A percentile compares a stretch with the other conserved stretches of the same genome.
Evolutionary conservation across 2,113 vertebrate species (phyloP).

Genomic region (Arvicanthis niloticus): DNA sequence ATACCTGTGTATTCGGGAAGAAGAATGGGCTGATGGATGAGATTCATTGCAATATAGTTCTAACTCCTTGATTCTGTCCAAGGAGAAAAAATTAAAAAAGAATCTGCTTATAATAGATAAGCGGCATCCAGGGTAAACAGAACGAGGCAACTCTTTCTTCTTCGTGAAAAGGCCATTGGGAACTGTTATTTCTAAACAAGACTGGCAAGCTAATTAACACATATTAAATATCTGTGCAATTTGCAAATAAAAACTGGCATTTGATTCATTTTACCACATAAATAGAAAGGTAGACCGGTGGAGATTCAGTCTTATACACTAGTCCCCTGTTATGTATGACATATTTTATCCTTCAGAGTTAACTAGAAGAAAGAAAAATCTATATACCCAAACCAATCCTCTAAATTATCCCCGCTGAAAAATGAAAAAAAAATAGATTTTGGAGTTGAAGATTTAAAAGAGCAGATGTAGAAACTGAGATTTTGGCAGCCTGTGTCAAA

Average conservation of each 20-base stretch:
- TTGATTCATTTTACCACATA: slow-evolving; percentile 13
- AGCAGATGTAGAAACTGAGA: slow-evolving; percentile 70
- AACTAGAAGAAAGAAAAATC: not conserved
- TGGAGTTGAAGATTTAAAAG: slow-evolving; percentile 52
- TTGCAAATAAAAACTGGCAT: slow-evolving; percentile 64
- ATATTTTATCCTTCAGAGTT: slow-evolving; percentile 46
- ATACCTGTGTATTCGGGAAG: slow-evolving; percentile 29
- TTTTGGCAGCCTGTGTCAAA: slow-evolving; percentile 64
- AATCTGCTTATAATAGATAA: slow-evolving; percentile 73
- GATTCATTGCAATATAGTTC: slow-evolving; percentile 56
- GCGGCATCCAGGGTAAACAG: slow-evolving; percentile 58
- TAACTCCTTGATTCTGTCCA: slow-evolving; percentile 49
- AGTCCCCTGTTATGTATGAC: not conserved
- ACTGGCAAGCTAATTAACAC: slow-evolving; percentile 62
- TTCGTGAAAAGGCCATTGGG: not conserved
- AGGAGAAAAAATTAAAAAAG: slow-evolving; percentile 24
- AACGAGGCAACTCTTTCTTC: slow-evolving; percentile 42
- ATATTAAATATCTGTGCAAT: slow-evolving; percentile 51
- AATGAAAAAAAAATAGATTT: slow-evolving; percentile 68
- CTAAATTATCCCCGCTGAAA: slow-evolving; percentile 71
- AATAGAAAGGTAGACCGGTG: not conserved
- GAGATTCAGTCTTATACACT: not conserved
- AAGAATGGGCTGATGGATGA: slow-evolving; percentile 57
- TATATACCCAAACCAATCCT: slow-evolving; percentile 12
- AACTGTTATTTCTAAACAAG: slow-evolving; percentile 59